phyloP scores from a whole-genome alignment of 2,113 vertebrate genomes.

The Engystomops pustulosus region DNA sequence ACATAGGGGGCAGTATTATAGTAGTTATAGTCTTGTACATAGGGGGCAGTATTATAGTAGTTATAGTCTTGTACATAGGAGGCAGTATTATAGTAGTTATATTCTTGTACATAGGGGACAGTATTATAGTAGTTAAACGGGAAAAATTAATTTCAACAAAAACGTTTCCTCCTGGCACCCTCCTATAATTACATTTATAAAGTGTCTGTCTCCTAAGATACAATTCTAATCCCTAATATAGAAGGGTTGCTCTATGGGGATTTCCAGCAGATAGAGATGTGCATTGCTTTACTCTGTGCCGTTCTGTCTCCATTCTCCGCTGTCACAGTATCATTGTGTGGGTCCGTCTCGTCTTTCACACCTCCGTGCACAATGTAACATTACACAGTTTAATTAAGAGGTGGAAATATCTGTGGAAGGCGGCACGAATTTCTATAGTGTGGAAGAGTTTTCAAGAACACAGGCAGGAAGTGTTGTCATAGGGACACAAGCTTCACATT shows the following conservation, averaged over 20 bases:
- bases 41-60: background rate
- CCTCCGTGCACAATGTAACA: background rate
- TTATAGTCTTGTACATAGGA: background rate
- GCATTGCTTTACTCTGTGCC: background rate
- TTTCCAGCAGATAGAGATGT: background rate
- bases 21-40: no score
- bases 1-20: no score
- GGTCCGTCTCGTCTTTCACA: background rate
- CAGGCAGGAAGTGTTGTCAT: no score
- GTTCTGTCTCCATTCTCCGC: background rate
- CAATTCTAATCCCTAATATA: no score
- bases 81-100: slow-evolving; percentile 5
- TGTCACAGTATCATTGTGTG: background rate
- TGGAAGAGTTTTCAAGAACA: background rate
- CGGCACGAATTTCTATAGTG: background rate
- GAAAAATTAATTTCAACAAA: no score
- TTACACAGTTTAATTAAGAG: background rate
- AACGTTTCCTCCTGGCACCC: background rate
- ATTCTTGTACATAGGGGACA: background rate
- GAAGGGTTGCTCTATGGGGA: no score
- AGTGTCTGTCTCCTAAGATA: background rate
- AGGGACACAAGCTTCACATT: background rate
- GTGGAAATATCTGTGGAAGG: background rate
- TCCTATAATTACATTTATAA: background rate
- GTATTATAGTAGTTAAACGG: background rate